phyloP scores from a whole-genome alignment of 2,797 vertebrate species.

The Acridotheres tristis region DNA sequence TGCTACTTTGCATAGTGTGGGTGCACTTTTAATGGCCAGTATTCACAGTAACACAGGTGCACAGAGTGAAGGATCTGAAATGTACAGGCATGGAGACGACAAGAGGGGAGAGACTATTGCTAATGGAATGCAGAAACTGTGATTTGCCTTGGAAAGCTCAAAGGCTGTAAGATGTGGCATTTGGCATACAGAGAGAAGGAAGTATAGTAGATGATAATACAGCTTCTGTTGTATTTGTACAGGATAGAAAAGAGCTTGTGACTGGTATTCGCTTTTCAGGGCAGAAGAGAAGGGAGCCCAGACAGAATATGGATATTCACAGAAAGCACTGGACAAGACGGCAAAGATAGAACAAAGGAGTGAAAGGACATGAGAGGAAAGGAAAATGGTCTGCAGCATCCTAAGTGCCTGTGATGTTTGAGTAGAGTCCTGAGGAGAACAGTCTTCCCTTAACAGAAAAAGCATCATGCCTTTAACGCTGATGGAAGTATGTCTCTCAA shows the following conservation, averaged over 20 bases:
- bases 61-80: neutral
- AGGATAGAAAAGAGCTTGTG: neutral
- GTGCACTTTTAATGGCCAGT: neutral
- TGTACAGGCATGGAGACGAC: neutral
- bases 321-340: neutral
- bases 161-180: neutral
- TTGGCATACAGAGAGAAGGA: neutral
- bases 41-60: neutral
- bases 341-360: neutral
- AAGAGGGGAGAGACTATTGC: neutral
- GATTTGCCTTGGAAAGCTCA: neutral
- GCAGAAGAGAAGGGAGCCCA: neutral
- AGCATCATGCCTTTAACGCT: neutral
- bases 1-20: neutral
- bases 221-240: neutral
- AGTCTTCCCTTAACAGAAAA: neutral
- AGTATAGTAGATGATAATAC: neutral
- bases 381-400: neutral
- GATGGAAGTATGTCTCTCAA: neutral
- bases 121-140: neutral
- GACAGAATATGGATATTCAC: neutral
- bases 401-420: neutral
- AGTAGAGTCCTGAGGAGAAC: neutral
- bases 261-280: neutral
- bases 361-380: neutral